Evolutionary conservation across 2,113 vertebrate genomes (phyloP).

Genomic region (Buteo buteo): DNA sequence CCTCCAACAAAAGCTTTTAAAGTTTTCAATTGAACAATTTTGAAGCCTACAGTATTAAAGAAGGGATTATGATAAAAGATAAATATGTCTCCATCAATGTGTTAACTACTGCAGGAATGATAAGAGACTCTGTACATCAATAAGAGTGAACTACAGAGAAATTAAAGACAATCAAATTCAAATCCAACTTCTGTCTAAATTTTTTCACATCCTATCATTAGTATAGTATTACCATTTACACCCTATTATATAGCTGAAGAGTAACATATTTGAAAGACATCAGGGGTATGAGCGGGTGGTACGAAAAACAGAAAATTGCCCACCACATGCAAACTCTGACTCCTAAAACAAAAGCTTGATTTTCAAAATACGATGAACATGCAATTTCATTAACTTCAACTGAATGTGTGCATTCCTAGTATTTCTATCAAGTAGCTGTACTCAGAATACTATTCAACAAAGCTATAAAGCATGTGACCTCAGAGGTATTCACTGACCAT

Average conservation of each 20-base stretch:
- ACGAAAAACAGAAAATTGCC: neutral
- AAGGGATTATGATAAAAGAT: neutral
- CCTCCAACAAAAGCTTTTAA: conserved; percentile 2
- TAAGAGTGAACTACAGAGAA: neutral
- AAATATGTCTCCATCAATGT: neutral
- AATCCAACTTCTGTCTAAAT: neutral
- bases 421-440: neutral
- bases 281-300: neutral
- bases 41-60: neutral
- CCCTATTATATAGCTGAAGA: neutral
- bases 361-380: neutral
- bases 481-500: neutral
- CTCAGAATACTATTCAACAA: neutral
- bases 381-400: neutral
- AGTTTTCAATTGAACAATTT: neutral
- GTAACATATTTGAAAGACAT: neutral
- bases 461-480: neutral
- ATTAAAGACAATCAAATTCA: neutral
- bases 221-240: neutral
- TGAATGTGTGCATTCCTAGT: neutral
- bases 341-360: neutral
- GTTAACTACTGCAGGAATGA: neutral
- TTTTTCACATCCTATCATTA: neutral
- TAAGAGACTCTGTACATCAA: neutral
- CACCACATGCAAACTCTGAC: neutral